A percentile compares a stretch with the other conserved stretches of the same genome.
Evolutionary conservation across 1,140 invertebrate species (phyloP).

Genomic region (Hyphantria cunea): DNA sequence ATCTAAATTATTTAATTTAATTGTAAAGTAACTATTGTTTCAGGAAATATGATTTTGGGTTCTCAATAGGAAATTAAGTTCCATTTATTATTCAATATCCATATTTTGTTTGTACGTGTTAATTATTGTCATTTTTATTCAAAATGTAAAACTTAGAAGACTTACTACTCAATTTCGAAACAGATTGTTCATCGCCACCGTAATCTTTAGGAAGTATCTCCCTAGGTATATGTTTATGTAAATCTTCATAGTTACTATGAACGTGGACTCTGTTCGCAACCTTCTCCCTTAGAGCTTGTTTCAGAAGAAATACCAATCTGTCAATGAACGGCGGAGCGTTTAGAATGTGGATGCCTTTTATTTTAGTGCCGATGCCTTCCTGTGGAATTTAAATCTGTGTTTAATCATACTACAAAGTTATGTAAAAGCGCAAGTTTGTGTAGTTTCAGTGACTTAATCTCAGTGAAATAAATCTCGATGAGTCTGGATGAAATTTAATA

Average conservation of each 20-base stretch:
- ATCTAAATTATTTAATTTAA: too few relatives aligned
- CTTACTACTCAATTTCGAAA: slow-evolving; percentile 57
- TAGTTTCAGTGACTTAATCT: too few relatives aligned
- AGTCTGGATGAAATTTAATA: too few relatives aligned
- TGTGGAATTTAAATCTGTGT: slow-evolving; percentile 40
- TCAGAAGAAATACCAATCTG: slow-evolving; percentile 74
- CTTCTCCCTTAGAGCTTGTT: slow-evolving; percentile 77
- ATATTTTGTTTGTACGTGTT: too few relatives aligned
- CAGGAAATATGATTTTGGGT: too few relatives aligned
- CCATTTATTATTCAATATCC: too few relatives aligned
- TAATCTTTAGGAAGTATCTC: slow-evolving; percentile 81
- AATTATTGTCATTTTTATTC: too few relatives aligned
- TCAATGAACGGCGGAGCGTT: slow-evolving; percentile 79
- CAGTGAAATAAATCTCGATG: too few relatives aligned
- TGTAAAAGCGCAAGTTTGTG: too few relatives aligned
- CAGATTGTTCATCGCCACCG: slow-evolving; percentile 65
- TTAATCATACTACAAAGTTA: background rate
- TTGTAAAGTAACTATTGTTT: too few relatives aligned
- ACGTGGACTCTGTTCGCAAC: slow-evolving; percentile 76
- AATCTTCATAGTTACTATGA: slow-evolving; percentile 69
- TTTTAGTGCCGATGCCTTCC: slow-evolving; percentile 83
- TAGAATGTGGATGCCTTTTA: slow-evolving; percentile 84
- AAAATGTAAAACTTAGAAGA: too few relatives aligned
- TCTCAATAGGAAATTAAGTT: too few relatives aligned
- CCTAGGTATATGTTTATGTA: slow-evolving; percentile 78